These are phyloP conservation scores for Gavia stellata DNA, from an alignment of 2,113 vertebrate species.

Conservation along the genomic window DNA sequence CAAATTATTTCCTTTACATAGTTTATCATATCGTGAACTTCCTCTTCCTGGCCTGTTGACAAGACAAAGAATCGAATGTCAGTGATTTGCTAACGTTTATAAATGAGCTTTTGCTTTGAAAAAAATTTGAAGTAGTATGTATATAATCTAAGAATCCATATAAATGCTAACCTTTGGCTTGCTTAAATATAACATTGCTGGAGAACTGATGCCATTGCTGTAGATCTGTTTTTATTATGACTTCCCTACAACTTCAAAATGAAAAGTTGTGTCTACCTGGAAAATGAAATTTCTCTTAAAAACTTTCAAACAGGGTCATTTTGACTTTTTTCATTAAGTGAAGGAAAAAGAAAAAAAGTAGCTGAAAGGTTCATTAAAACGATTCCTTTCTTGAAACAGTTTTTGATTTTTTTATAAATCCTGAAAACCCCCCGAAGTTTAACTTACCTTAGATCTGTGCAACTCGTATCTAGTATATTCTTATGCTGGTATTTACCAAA, in stretches of 20 bases:
- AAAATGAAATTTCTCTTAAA: neutral
- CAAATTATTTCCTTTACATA: neutral
- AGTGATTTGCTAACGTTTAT: neutral
- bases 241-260: neutral
- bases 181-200: neutral
- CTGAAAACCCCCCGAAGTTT: rapidly evolving
- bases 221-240: neutral
- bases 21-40: neutral
- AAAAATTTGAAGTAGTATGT: neutral
- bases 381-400: neutral
- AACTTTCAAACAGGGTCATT: neutral
- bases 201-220: neutral
- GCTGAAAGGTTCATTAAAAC: neutral
- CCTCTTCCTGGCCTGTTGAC: neutral
- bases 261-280: neutral
- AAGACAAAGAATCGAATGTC: neutral
- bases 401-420: neutral
- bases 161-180: neutral
- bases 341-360: neutral
- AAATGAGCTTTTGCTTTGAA: neutral
- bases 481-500: neutral
- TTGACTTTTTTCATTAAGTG: neutral
- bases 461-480: neutral
- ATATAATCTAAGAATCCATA: neutral
- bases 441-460: rapidly evolving